Percentiles rank a stretch among this genome's conserved stretches.
Evolutionary conservation across 2,113 vertebrate species (phyloP).

Genomic region (Coptodon bakossiorum): DNA sequence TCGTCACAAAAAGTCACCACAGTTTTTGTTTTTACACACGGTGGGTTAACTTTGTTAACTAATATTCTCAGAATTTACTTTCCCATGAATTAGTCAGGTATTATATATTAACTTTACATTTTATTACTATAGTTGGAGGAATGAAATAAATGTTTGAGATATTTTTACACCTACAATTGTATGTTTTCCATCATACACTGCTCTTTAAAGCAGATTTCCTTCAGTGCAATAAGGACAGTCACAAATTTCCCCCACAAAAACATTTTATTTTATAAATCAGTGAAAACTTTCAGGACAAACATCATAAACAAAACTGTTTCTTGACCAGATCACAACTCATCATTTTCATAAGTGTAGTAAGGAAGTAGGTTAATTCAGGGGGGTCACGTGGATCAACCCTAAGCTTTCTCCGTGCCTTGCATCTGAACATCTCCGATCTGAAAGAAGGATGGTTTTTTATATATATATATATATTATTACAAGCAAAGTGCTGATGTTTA

Average conservation of each 20-base stretch:
- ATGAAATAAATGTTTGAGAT: not conserved
- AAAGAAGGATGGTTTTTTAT: conserved; percentile 3
- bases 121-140: not conserved
- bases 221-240: not conserved
- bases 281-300: not conserved
- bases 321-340: not conserved
- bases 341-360: not conserved
- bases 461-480: not conserved
- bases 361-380: not conserved
- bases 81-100: not conserved
- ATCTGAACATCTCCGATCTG: conserved; percentile 82
- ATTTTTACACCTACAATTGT: not conserved
- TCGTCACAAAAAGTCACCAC: not conserved
- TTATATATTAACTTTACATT: not conserved
- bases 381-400: not conserved
- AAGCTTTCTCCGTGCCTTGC: not conserved
- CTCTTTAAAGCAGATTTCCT: not conserved
- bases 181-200: not conserved
- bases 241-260: not conserved
- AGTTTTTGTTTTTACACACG: not conserved
- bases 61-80: not conserved
- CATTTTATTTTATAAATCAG: not conserved
- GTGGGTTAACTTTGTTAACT: not conserved
- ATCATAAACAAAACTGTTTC: not conserved
- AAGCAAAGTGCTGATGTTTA: not conserved